A percentile compares a stretch with the other conserved stretches of the same genome.
Conservation (phyloP, 1,140 invertebrate genomes). For the Pectinophora gossypiella region DNA sequence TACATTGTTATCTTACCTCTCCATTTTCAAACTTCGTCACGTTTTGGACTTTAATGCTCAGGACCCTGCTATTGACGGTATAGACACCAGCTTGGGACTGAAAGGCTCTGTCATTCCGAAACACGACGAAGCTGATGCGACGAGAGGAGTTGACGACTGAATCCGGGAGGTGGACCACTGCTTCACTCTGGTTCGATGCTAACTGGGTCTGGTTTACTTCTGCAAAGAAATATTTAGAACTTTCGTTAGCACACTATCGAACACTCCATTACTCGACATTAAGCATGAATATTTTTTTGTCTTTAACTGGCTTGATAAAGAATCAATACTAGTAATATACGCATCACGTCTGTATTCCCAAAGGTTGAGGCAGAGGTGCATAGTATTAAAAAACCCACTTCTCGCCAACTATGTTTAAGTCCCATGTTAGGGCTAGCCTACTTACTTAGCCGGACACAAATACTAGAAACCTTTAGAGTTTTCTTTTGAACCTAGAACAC, state of each 20-base stretch:
- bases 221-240: slow-evolving; percentile 27
- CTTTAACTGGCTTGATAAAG: too few species aligned
- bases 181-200: slow-evolving; percentile 37
- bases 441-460: too few species aligned
- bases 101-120: slow-evolving; percentile 66
- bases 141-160: slow-evolving; percentile 33
- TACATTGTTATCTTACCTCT: slow-evolving; percentile 43
- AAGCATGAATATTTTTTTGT: not conserved
- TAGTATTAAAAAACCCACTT: too few species aligned
- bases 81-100: slow-evolving; percentile 12
- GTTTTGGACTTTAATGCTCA: slow-evolving; percentile 58
- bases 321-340: too few species aligned
- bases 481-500: too few species aligned
- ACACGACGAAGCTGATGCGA: slow-evolving; percentile 67
- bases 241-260: too few species aligned
- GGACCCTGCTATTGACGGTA: slow-evolving; percentile 51
- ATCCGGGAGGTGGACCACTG: slow-evolving; percentile 52
- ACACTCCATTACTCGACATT: not conserved
- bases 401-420: too few species aligned
- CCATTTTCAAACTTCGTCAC: slow-evolving; percentile 40
- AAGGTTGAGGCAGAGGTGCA: too few species aligned
- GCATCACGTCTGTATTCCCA: too few species aligned
- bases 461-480: too few species aligned
- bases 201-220: slow-evolving; percentile 31
- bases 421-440: too few species aligned